These are phyloP conservation scores for Helicoverpa zea DNA, from an alignment of 1,140 invertebrate genomes.

Conservation along the genomic window DNA sequence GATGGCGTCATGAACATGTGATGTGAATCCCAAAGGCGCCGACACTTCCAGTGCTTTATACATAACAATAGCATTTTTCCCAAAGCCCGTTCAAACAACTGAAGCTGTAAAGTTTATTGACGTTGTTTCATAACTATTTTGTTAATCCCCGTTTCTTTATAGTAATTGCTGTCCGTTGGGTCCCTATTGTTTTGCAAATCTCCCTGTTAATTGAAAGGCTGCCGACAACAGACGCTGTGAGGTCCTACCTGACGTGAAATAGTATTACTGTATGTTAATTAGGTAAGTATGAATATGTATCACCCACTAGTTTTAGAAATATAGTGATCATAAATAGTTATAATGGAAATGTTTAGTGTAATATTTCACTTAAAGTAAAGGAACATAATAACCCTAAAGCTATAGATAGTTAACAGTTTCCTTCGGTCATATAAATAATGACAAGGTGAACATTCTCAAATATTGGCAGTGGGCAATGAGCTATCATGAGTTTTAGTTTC, in stretches of 20 bases:
- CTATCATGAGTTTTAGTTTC: no score
- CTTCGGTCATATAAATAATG: no score
- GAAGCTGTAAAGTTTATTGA: slow-evolving; percentile 73
- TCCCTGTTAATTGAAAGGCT: slow-evolving; percentile 61
- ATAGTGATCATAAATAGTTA: no score
- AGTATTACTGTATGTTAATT: slow-evolving; percentile 34
- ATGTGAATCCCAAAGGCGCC: slow-evolving; percentile 55
- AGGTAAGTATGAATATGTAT: slow-evolving; percentile 50
- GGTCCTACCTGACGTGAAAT: slow-evolving; percentile 56
- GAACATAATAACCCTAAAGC: no score
- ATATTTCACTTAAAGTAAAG: no score
- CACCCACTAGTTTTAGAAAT: not conserved
- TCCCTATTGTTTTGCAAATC: slow-evolving; percentile 62
- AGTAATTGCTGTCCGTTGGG: slow-evolving; percentile 58
- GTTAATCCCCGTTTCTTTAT: slow-evolving; percentile 61
- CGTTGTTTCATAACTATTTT: slow-evolving; percentile 63
- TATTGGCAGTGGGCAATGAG: no score
- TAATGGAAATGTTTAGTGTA: no score
- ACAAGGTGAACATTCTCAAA: no score
- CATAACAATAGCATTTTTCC: slow-evolving; percentile 63
- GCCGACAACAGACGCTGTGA: slow-evolving; percentile 61
- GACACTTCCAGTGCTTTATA: slow-evolving; percentile 52
- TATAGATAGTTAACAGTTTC: no score
- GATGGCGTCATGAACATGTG: slow-evolving; percentile 52
- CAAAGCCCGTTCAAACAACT: slow-evolving; percentile 65